Conservation (phyloP, 1,140 invertebrate species). For the Anthonomus grandis region DNA sequence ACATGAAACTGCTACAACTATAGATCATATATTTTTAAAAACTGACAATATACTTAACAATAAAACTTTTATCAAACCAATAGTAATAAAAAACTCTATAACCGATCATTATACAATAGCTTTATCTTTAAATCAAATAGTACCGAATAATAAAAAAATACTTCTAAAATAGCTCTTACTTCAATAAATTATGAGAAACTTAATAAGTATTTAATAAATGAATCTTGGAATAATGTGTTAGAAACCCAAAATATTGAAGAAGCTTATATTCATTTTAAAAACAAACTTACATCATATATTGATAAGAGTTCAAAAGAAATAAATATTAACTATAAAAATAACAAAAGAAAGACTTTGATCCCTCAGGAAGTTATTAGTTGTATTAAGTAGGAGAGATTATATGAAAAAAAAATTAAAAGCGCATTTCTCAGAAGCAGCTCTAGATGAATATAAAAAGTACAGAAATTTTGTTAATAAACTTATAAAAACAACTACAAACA, state of each 20-base stretch:
- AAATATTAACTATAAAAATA: background rate
- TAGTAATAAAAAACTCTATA: slow-evolving; percentile 1
- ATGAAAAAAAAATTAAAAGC: background rate
- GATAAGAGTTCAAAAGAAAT: background rate
- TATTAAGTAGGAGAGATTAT: background rate
- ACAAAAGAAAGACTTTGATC: background rate
- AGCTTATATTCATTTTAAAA: background rate
- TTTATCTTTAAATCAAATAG: background rate
- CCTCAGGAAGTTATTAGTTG: background rate
- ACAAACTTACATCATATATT: background rate
- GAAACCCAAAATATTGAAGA: background rate
- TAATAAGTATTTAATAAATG: slow-evolving; percentile 1
- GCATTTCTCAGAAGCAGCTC: background rate
- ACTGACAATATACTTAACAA: background rate
- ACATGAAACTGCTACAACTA: background rate
- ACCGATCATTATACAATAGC: slow-evolving; percentile 7
- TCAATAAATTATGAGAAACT: background rate
- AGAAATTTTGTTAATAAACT: no score
- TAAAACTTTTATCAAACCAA: slow-evolving; percentile 1
- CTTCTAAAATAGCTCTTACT: background rate
- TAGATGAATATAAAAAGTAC: no score
- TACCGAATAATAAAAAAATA: slow-evolving; percentile 1
- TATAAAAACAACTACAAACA: no score
- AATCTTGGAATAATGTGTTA: background rate
- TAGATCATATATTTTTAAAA: slow-evolving; percentile 14